These are phyloP conservation scores for Disparrhopalites patrizii DNA, from an alignment of 2,888 invertebrate species.

Conservation along the genomic window DNA sequence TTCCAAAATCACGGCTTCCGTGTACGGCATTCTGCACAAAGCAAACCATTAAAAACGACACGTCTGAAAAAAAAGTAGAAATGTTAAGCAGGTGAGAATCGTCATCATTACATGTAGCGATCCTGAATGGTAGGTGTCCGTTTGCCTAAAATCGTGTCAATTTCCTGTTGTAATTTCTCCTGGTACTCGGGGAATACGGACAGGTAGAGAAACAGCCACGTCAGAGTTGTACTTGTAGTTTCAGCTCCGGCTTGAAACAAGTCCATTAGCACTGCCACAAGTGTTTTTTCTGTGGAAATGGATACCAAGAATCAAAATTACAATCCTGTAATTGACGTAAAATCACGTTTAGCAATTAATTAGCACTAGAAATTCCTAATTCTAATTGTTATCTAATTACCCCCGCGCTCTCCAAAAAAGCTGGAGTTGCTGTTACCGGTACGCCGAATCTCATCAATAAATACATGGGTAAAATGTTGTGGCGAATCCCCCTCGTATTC, in stretches of 20 bases:
- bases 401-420: conserved; percentile 35
- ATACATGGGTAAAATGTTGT: conserved; percentile 25
- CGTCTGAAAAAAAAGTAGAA: not conserved
- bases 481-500: conserved; percentile 8
- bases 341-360: no score
- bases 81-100: not conserved
- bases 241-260: conserved; percentile 41
- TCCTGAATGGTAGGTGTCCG: conserved; percentile 32
- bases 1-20: conserved; percentile 39
- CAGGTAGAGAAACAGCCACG: conserved; percentile 38
- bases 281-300: conserved; percentile 26
- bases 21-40: conserved; percentile 31
- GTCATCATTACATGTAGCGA: conserved; percentile 27
- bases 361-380: not conserved
- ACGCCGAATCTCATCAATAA: conserved; percentile 31
- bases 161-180: conserved; percentile 35
- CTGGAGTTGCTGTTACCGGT: conserved; percentile 30
- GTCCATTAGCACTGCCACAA: conserved; percentile 35
- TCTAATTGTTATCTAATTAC: conserved; percentile 24
- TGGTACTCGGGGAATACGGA: conserved; percentile 33
- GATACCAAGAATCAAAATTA: no score
- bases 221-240: conserved; percentile 35
- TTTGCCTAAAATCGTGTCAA: conserved; percentile 13
- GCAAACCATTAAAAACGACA: not conserved
- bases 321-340: not conserved